These are phyloP conservation scores for Myotis findleyi DNA, from an alignment of 2,797 vertebrate genomes.

Conservation along the genomic window DNA sequence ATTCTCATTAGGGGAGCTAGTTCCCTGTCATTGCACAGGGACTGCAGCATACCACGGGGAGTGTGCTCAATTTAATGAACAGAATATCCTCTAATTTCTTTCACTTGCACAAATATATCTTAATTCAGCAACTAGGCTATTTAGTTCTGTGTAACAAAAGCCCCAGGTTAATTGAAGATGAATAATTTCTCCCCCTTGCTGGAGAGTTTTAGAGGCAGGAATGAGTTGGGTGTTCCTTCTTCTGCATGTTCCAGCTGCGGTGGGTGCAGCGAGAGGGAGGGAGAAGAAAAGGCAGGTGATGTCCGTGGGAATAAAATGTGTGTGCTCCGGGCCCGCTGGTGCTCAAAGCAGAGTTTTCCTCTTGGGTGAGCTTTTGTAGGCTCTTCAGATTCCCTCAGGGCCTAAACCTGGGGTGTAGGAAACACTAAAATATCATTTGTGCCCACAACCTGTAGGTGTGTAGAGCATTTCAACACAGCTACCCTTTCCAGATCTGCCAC, in stretches of 20 bases:
- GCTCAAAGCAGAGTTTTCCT: not conserved
- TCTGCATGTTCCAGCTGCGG: not conserved
- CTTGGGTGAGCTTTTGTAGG: not conserved
- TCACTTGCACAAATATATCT: not conserved
- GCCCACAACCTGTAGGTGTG: not conserved
- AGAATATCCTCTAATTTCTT: not conserved
- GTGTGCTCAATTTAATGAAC: not conserved
- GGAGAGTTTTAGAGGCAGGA: not conserved
- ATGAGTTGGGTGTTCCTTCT: not conserved
- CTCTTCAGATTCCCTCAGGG: not conserved
- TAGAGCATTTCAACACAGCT: not conserved
- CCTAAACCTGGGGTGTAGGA: not conserved
- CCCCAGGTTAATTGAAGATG: not conserved
- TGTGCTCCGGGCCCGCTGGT: not conserved
- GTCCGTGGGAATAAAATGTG: not conserved
- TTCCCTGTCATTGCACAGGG: not conserved
- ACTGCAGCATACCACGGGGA: not conserved
- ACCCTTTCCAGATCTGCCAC: not conserved
- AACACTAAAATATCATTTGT: not conserved
- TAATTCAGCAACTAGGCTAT: not conserved
- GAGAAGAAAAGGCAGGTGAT: not conserved
- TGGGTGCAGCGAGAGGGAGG: not conserved
- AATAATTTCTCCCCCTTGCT: not conserved
- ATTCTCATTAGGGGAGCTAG: not conserved
- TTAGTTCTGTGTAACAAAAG: not conserved